Evolutionary conservation across 1,140 invertebrate genomes (phyloP), one percentile per base, ranked within the genome.

Genomic region (Bradynema listronoti): DNA sequence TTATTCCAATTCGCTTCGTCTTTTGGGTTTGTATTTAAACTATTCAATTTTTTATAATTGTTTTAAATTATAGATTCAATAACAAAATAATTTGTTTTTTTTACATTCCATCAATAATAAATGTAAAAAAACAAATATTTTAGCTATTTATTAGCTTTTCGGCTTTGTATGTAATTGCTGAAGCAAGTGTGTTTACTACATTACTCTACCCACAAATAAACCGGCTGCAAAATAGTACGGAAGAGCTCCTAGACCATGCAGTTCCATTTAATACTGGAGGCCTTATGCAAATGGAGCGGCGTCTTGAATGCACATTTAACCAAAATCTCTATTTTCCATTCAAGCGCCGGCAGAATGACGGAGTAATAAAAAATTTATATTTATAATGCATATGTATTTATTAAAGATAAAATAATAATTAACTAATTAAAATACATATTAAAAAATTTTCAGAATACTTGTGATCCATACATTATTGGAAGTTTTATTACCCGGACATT

Each of bases 291-390:
- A 76, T 75, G 58, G 72, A 75, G 54, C 45, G 59, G n/a, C 11
- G 63, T n/a, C 57, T 75, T 11, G 75, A 63, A 1, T 75, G 72
- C 58, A 75, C 66, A 24, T 75, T 75, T 42, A 65, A 75, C 33
- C 72, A 78, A 34, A 76, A 72, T 50, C 60, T 75, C 9, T 75
- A 75, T 46, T 56, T 70, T 9, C 58, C 65, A 2, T 73, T 61
- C 33, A 61, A 77, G 55, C 36, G 72, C n/a, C 60, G 58, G 34
- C 33, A 53, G 25, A 75, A 78, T 53, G 71, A 71, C 14, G 66
- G 61, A 56, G 71, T 73, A 29, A 63, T n/a, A n/a, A n/a, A n/a
- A n/a, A n/a, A n/a, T n/a, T n/a, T n/a, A n/a, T n/a, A n/a, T n/a
- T n/a, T n/a, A n/a, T n/a, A n/a, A n/a, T n/a, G n/a, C n/a, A n/a